Percentiles rank a stretch among this genome's conserved stretches.
Evolutionary conservation across 1,140 invertebrate genomes (phyloP).

Genomic region (Scaptomyza pallida): DNA sequence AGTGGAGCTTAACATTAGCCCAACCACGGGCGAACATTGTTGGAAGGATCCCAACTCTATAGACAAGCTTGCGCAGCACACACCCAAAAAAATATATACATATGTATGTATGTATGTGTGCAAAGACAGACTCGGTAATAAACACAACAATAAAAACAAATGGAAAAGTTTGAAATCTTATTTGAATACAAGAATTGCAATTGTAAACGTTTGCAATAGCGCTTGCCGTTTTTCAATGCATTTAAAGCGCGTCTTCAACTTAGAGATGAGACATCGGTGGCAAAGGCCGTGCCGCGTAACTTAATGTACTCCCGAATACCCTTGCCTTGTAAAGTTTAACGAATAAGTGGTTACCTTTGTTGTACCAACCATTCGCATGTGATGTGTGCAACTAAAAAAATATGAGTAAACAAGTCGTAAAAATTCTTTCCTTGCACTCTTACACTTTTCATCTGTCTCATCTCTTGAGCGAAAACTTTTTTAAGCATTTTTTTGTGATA

Average conservation of each 20-base stretch:
- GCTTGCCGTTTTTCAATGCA: conserved; percentile 17
- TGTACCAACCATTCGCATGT: not conserved
- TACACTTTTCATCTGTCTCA: too few species aligned
- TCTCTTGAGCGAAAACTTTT: not conserved
- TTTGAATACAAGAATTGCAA: conserved; percentile 31
- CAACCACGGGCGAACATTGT: not conserved
- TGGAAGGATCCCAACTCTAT: not conserved
- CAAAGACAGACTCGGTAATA: conserved; percentile 39
- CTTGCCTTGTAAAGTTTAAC: conserved; percentile 39
- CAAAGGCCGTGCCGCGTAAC: conserved; percentile 58
- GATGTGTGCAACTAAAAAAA: too few species aligned
- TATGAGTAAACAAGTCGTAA: too few species aligned
- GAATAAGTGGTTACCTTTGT: conserved; percentile 15
- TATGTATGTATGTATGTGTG: conserved; percentile 9
- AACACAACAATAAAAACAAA: conserved; percentile 59
- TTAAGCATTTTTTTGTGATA: too few species aligned
- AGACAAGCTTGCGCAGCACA: conserved; percentile 53
- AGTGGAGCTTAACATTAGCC: not conserved
- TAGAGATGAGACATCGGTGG: conserved; percentile 56
- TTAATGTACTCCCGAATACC: conserved; percentile 49
- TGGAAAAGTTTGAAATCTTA: conserved; percentile 32
- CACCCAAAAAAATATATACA: conserved; percentile 59
- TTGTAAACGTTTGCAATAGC: conserved; percentile 10
- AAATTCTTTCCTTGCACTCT: too few species aligned
- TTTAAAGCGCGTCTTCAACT: conserved; percentile 32